Conservation (phyloP, 2,888 invertebrate species). For the Machimus atricapillus region DNA sequence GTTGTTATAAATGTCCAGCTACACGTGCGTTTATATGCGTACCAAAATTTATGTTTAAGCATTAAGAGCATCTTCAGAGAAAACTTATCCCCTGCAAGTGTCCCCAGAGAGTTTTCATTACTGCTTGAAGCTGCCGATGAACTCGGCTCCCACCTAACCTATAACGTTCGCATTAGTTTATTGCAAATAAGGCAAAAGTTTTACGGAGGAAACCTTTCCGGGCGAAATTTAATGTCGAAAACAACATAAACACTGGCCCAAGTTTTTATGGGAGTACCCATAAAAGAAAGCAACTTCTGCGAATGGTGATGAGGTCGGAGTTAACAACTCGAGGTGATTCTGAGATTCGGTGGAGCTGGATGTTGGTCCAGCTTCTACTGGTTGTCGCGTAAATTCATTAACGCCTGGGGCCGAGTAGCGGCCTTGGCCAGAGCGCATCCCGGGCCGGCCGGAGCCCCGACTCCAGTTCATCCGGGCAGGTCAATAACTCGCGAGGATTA, state of each 20-base stretch:
- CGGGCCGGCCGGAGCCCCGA: background rate
- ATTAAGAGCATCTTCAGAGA: conserved; percentile 25
- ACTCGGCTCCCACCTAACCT: conserved; percentile 27
- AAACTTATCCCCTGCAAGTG: conserved; percentile 5
- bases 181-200: conserved; percentile 37
- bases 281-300: conserved; percentile 28
- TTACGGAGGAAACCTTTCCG: conserved; percentile 32
- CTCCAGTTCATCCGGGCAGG: background rate
- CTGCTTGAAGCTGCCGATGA: background rate
- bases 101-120: conserved; percentile 23
- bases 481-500: background rate
- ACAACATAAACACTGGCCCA: conserved; percentile 25
- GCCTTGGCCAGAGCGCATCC: background rate
- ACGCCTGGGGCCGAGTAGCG: background rate
- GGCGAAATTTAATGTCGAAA: conserved; percentile 29
- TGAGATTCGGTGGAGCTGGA: background rate
- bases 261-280: conserved; percentile 19
- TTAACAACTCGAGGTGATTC: conserved; percentile 18
- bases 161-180: conserved; percentile 35
- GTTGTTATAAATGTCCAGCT: conserved; percentile 19
- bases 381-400: background rate
- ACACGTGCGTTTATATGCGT: conserved; percentile 18
- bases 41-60: conserved; percentile 8
- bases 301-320: conserved; percentile 9
- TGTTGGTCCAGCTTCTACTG: background rate